These are phyloP conservation scores for Semotilus atromaculatus DNA, from an alignment of 2,797 vertebrate species.

Conservation along the genomic window DNA sequence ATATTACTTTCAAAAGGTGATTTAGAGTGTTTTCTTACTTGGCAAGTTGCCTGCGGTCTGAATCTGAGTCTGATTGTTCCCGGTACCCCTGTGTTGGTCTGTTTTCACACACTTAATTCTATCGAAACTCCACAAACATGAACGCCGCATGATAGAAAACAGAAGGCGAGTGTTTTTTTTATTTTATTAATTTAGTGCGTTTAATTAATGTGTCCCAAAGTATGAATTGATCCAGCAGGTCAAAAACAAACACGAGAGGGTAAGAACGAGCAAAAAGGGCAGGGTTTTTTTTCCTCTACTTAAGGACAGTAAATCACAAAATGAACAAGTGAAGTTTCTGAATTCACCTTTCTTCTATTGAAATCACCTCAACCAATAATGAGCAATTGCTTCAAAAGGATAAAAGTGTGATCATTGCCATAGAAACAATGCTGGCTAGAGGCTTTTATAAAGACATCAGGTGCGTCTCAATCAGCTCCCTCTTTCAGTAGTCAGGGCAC, in stretches of 20 bases:
- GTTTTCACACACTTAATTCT: background rate
- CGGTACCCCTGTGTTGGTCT: too few species aligned
- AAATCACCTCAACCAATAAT: background rate
- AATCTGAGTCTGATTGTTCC: too few species aligned
- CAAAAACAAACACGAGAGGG: background rate
- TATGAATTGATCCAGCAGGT: slow-evolving; percentile 12
- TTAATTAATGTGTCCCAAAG: background rate
- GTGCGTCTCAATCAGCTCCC: background rate
- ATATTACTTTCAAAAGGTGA: background rate
- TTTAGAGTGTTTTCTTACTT: background rate
- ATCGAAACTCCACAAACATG: background rate
- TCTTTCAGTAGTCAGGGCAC: too few species aligned
- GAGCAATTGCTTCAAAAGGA: background rate
- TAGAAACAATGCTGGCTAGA: background rate
- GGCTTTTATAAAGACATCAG: background rate
- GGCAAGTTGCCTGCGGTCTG: too few species aligned
- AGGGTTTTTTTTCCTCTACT: background rate
- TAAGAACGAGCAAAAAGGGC: background rate
- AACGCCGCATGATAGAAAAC: background rate
- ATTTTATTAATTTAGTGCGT: too few species aligned
- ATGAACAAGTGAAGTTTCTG: background rate
- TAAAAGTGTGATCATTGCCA: background rate
- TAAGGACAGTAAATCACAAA: background rate
- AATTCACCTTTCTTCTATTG: background rate
- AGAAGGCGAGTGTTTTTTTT: background rate